These are phyloP conservation scores for Catocala fraxini DNA, from an alignment of 2,888 invertebrate species.

Conservation along the genomic window DNA sequence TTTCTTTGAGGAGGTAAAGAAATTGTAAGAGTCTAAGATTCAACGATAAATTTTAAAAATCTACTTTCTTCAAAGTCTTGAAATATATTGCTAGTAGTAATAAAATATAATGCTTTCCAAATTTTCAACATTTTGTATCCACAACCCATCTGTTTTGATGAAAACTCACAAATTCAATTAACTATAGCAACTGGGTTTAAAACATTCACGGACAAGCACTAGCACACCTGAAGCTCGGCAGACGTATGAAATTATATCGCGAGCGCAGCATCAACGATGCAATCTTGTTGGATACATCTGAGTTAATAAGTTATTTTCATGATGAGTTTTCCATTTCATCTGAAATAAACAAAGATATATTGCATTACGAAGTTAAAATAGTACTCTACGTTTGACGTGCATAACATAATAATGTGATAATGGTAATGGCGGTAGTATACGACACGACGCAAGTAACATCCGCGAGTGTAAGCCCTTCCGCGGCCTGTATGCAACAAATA, in stretches of 20 bases:
- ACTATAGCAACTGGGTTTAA: conserved; percentile 19
- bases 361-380: no score
- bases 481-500: no score
- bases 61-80: no score
- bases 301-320: conserved; percentile 31
- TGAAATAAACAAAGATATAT: no score
- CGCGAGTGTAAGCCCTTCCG: no score
- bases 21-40: conserved; percentile 6
- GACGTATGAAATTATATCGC: conserved; percentile 16
- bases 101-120: no score
- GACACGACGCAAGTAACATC: no score
- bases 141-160: conserved; percentile 2
- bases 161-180: conserved; percentile 13
- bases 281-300: conserved; percentile 27
- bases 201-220: conserved; percentile 33
- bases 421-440: no score
- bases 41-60: neutral
- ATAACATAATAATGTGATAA: no score
- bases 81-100: no score
- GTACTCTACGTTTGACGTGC: no score
- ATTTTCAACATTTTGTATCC: neutral
- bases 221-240: conserved; percentile 13
- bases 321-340: no score
- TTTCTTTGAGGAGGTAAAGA: conserved; percentile 14
- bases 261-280: conserved; percentile 33